These are phyloP conservation scores for Acleris laterana DNA, from an alignment of 2,888 invertebrate species.

Conservation along the genomic window DNA sequence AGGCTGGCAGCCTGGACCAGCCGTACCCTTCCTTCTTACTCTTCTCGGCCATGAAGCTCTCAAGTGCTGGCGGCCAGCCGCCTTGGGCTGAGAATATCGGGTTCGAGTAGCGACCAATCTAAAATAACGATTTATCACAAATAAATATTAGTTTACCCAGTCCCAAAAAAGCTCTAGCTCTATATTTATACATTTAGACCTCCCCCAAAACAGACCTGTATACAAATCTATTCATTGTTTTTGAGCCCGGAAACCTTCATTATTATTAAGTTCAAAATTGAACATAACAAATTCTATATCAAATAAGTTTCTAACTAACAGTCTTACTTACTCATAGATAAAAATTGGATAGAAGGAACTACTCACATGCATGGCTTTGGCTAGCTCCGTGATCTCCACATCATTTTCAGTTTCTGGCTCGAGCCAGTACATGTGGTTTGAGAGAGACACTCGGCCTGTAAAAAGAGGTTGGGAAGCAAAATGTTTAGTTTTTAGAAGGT, in stretches of 20 bases:
- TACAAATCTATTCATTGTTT: too few species aligned
- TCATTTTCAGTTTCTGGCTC: constrained; percentile 75
- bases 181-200: too few species aligned
- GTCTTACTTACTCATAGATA: too few species aligned
- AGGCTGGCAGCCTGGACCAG: constrained; percentile 52
- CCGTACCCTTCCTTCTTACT: constrained; percentile 50
- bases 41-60: constrained; percentile 49
- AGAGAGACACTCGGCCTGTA: constrained; percentile 53
- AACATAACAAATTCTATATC: too few species aligned
- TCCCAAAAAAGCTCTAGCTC: too few species aligned
- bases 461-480: not conserved
- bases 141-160: too few species aligned
- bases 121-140: not conserved
- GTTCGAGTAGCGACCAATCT: constrained; percentile 56
- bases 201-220: too few species aligned
- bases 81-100: constrained; percentile 59
- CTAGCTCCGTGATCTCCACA: constrained; percentile 76
- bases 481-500: not conserved
- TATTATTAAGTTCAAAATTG: too few species aligned
- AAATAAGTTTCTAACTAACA: too few species aligned
- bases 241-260: too few species aligned
- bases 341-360: not conserved
- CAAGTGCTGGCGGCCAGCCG: constrained; percentile 59
- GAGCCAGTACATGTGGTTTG: constrained; percentile 66
- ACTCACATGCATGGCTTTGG: constrained; percentile 10